phyloP scores from a whole-genome alignment of 2,888 invertebrate genomes.

The Lamellibrachia satsuma region DNA sequence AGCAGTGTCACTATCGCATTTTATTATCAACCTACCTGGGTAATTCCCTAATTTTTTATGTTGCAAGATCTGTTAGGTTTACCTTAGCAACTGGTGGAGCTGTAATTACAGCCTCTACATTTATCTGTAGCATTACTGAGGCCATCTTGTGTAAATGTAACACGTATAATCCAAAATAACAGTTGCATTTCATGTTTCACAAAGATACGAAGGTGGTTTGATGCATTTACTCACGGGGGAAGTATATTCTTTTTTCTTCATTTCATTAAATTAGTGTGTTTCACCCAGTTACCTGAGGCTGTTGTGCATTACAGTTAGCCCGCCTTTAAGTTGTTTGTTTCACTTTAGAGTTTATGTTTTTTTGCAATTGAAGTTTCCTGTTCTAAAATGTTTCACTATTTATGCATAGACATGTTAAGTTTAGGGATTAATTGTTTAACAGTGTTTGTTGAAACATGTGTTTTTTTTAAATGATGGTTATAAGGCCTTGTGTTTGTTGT shows the following conservation, averaged over 20 bases:
- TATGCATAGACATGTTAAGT: not conserved
- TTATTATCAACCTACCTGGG: too few relatives aligned
- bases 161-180: not conserved
- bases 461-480: not conserved
- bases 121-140: not conserved
- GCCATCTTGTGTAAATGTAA: not conserved
- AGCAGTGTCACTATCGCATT: too few relatives aligned
- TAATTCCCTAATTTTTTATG: too few relatives aligned
- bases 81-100: too few relatives aligned
- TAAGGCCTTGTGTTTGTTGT: not conserved
- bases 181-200: not conserved
- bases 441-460: not conserved
- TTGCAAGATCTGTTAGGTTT: too few relatives aligned
- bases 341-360: not conserved
- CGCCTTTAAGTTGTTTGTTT: not conserved
- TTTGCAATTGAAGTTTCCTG: not conserved
- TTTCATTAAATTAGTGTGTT: not conserved
- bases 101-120: too few relatives aligned
- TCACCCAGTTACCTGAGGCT: not conserved
- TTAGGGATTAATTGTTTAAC: not conserved
- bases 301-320: not conserved
- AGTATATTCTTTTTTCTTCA: not conserved
- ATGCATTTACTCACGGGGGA: constrained; percentile 12
- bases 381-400: not conserved
- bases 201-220: not conserved